phyloP scores from a whole-genome alignment of 2,797 vertebrate species.

The Ara ararauna region DNA sequence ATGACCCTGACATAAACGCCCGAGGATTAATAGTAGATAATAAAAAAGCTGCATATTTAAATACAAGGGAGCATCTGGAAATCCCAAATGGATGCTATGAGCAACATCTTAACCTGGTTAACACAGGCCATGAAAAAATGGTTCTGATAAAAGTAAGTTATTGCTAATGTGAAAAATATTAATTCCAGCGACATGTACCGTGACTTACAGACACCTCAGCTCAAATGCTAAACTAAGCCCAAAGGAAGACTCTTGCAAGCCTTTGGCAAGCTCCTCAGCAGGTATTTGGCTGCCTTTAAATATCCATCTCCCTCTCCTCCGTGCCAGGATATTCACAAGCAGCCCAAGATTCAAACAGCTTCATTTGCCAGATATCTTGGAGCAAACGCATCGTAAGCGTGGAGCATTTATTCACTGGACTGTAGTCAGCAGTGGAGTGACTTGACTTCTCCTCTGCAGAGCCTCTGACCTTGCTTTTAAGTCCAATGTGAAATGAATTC shows the following conservation, averaged over 20 bases:
- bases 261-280: neutral
- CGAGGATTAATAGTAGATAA: constrained; percentile 3
- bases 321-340: neutral
- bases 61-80: neutral
- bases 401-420: neutral
- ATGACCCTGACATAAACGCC: neutral
- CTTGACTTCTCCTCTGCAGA: constrained; percentile 49
- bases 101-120: neutral
- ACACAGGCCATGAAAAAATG: neutral
- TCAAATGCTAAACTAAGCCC: neutral
- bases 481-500: constrained; percentile 60
- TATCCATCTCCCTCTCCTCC: neutral
- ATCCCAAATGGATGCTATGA: neutral
- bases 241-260: neutral
- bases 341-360: neutral
- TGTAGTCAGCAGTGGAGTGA: constrained; percentile 38
- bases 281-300: neutral
- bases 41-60: neutral
- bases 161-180: neutral
- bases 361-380: neutral
- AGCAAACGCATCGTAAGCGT: neutral
- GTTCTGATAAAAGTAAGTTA: neutral
- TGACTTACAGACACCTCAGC: neutral
- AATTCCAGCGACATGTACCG: neutral
- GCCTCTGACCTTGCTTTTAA: constrained; percentile 61